Conservation (phyloP, 1,140 invertebrate genomes). For the Nilaparvata lugens region DNA sequence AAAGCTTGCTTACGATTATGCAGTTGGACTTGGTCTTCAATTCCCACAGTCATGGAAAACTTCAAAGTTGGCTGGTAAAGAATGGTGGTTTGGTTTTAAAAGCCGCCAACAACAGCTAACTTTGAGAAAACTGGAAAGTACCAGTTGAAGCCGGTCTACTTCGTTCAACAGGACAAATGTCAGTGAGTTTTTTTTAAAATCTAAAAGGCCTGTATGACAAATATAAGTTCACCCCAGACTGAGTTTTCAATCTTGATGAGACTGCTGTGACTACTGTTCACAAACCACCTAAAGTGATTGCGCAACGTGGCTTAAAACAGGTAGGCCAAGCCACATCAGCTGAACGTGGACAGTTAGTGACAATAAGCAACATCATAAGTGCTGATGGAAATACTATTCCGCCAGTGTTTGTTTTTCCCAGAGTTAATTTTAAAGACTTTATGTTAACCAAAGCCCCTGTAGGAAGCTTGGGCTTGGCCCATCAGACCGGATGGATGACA, state of each 20-base stretch:
- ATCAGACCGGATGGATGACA: constrained; percentile 26
- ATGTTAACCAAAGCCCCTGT: constrained; percentile 17
- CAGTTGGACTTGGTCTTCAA: too few relatives aligned
- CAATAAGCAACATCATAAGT: constrained; percentile 31
- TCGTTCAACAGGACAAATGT: too few relatives aligned
- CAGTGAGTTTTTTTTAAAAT: not conserved
- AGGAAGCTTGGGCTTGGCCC: constrained; percentile 1
- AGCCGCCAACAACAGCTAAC: not conserved
- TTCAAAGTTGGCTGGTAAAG: not conserved
- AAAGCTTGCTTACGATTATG: too few relatives aligned
- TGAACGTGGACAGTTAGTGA: constrained; percentile 38
- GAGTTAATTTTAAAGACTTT: constrained; percentile 30
- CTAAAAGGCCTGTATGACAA: not conserved
- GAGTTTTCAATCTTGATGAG: constrained; percentile 41
- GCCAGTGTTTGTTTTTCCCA: constrained; percentile 36
- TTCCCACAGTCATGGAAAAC: constrained; percentile 1
- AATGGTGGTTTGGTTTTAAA: not conserved
- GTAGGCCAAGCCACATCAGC: constrained; percentile 35
- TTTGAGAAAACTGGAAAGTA: not conserved
- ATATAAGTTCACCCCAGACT: constrained; percentile 25
- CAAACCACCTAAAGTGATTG: constrained; percentile 30
- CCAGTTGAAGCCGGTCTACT: not conserved
- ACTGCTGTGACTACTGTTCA: constrained; percentile 37
- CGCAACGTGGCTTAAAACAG: constrained; percentile 35
- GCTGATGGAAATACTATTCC: constrained; percentile 38